Evolutionary conservation across 2,888 invertebrate genomes (phyloP).

Genomic region (Diarsia rubi): DNA sequence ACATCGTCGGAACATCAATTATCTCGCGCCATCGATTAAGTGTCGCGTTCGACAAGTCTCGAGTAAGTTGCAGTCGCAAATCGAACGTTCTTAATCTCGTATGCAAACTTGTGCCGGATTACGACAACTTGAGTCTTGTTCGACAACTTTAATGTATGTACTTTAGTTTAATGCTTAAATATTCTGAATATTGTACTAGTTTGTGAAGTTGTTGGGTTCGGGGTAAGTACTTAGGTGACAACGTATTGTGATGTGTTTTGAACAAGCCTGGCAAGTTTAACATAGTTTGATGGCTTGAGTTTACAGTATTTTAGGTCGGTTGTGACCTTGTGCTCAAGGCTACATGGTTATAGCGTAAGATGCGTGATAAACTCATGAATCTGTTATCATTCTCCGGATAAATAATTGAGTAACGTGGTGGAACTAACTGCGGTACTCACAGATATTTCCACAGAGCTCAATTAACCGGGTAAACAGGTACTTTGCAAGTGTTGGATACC

Average conservation of each 20-base stretch:
- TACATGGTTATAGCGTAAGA: slow-evolving; percentile 1
- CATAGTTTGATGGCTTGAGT: slow-evolving; percentile 35
- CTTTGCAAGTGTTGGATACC: too few relatives aligned
- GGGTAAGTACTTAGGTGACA: slow-evolving; percentile 42
- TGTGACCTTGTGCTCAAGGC: background rate
- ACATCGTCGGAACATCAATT: slow-evolving; percentile 15
- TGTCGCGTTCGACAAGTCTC: slow-evolving; percentile 26
- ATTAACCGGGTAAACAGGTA: too few relatives aligned
- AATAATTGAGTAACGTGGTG: background rate
- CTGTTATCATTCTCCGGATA: background rate
- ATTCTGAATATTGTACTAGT: slow-evolving; percentile 61
- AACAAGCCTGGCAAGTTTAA: slow-evolving; percentile 33
- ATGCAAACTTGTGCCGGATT: slow-evolving; percentile 62
- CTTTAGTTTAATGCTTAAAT: slow-evolving; percentile 58
- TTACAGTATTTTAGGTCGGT: slow-evolving; percentile 12
- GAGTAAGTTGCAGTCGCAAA: slow-evolving; percentile 53
- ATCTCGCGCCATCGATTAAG: slow-evolving; percentile 24
- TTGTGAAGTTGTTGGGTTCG: slow-evolving; percentile 31
- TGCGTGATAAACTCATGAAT: slow-evolving; percentile 3
- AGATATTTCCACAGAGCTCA: too few relatives aligned
- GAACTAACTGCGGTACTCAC: too few relatives aligned
- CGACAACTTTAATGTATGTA: slow-evolving; percentile 58
- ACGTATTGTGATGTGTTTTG: slow-evolving; percentile 49
- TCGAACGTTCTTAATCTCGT: slow-evolving; percentile 59
- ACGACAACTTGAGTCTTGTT: slow-evolving; percentile 58